Evolutionary conservation across 23 tunicate species (phyloP), one percentile per base, ranked within the genome.

Genomic region (Trididemnum clinides): DNA sequence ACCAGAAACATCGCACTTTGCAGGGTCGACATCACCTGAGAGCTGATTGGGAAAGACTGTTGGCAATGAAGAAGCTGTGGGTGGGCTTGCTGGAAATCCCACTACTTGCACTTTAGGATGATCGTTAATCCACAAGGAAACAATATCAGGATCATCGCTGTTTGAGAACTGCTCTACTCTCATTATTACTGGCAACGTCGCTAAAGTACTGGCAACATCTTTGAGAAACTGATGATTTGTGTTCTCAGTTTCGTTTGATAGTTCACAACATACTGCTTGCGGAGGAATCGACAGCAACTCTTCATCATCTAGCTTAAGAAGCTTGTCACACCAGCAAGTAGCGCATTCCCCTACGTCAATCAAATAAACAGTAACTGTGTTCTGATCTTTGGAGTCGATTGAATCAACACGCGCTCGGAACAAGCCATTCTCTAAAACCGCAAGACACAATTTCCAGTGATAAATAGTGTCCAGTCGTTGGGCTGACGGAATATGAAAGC

Each of bases 231-330:
- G 1, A 2, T 27, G 28, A 66, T 12, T 81, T 2, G 36, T 7
- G 1, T 26, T 21, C 18, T 34, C 77, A 15, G n/a, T 22, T 25
- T 64, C 75, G 1, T 33, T 51, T 2, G 92, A 73, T 19, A 88
- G 23, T 29, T 64, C 73, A 65, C 92, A 88, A 50, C 83, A 82
- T 1, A 82, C 31, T 3, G 92, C 92, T 82, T 88, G 92, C 1
- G 83, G 77, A 3, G 92, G 92, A 1, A 88, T 74, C 31, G 77
- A 72, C 20, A 82, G 27, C 38, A 72, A 35, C 6, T 50, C 12
- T 72, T 82, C 92, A 58, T 37, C 62, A 1, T 82, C 83, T 0
- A 88, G 29, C 73, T 88, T 88, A 29, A 82, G 33, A 65, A 88
- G 36, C 6, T 51, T n/a, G 15, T 78, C 66, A 19, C 50, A 64